Percentiles rank a stretch among this genome's conserved stretches.
phyloP scores from a whole-genome alignment of 2,888 invertebrate genomes.

The Dolomedes plantarius region DNA sequence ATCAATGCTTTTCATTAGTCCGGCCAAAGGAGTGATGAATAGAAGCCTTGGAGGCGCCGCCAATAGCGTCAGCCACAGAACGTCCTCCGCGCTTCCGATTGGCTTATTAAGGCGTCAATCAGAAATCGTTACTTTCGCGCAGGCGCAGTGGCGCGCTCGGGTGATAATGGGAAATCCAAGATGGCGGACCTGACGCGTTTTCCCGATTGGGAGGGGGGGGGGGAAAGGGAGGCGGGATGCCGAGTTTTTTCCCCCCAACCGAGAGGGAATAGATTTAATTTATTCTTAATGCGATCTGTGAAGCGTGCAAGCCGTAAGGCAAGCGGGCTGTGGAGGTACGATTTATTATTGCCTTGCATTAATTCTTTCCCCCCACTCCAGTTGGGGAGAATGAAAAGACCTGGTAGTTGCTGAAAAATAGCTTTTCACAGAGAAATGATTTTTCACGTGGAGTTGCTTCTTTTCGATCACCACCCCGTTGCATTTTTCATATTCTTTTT shows the following conservation, averaged over 20 bases:
- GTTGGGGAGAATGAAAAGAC: slow-evolving; percentile 29
- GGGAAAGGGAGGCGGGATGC: slow-evolving; percentile 10
- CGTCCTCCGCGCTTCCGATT: slow-evolving; percentile 64
- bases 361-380: background rate
- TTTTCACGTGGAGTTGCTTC: too few relatives aligned
- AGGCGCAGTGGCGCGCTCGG: slow-evolving; percentile 38
- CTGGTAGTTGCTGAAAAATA: slow-evolving; percentile 58
- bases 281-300: slow-evolving; percentile 67
- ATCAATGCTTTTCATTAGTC: slow-evolving; percentile 71
- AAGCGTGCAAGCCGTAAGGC: slow-evolving; percentile 55
- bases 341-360: slow-evolving; percentile 62
- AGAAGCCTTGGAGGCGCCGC: slow-evolving; percentile 70
- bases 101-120: slow-evolving; percentile 70
- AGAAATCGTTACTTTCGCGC: slow-evolving; percentile 69
- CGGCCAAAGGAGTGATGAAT: slow-evolving; percentile 67
- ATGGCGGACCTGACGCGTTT: slow-evolving; percentile 46
- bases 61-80: slow-evolving; percentile 69
- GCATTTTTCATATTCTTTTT: background rate
- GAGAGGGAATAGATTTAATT: slow-evolving; percentile 63
- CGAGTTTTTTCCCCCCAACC: background rate
- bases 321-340: slow-evolving; percentile 26
- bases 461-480: background rate
- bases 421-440: slow-evolving; percentile 48
- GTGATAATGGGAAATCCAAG: slow-evolving; percentile 70
- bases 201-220: slow-evolving; percentile 20